Evolutionary conservation across 2,797 vertebrate genomes (phyloP).

Genomic region (Chelon auratus): DNA sequence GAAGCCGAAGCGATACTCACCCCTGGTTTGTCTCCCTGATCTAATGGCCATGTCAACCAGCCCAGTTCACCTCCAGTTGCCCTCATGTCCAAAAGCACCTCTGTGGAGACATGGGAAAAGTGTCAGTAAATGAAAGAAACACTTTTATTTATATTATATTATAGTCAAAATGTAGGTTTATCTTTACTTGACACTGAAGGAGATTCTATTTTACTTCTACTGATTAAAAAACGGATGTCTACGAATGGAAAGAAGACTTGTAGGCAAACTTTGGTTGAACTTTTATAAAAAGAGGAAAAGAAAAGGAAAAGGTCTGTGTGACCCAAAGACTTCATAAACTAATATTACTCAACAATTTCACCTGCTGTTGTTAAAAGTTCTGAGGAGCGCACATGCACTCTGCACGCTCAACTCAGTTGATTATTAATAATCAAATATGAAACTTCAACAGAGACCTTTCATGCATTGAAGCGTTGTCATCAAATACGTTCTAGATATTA

Average conservation of each 20-base stretch:
- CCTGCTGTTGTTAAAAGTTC: slow-evolving; percentile 53
- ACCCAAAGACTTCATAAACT: not conserved
- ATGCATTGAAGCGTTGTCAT: not conserved
- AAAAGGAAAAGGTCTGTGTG: not conserved
- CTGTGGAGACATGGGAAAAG: slow-evolving; percentile 78
- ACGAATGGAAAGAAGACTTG: not conserved
- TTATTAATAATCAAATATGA: not conserved
- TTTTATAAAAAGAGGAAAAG: not conserved
- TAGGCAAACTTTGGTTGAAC: not conserved
- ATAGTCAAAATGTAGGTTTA: not conserved
- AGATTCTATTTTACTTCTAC: not conserved
- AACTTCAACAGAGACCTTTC: not conserved
- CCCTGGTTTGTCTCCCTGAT: slow-evolving; percentile 85
- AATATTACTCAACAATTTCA: slow-evolving; percentile 39
- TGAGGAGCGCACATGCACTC: slow-evolving; percentile 21
- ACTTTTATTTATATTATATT: not conserved
- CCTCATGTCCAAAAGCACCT: slow-evolving; percentile 93
- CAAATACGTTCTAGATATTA: not conserved
- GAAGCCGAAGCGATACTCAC: slow-evolving; percentile 82
- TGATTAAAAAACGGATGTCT: not conserved
- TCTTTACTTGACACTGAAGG: too few relatives aligned
- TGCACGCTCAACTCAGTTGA: not conserved
- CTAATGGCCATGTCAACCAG: slow-evolving; percentile 90
- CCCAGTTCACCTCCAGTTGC: slow-evolving; percentile 92
- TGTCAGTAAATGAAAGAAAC: slow-evolving; percentile 4